phyloP scores from a whole-genome alignment of 2,888 invertebrate genomes.

The Panopea generosa region DNA sequence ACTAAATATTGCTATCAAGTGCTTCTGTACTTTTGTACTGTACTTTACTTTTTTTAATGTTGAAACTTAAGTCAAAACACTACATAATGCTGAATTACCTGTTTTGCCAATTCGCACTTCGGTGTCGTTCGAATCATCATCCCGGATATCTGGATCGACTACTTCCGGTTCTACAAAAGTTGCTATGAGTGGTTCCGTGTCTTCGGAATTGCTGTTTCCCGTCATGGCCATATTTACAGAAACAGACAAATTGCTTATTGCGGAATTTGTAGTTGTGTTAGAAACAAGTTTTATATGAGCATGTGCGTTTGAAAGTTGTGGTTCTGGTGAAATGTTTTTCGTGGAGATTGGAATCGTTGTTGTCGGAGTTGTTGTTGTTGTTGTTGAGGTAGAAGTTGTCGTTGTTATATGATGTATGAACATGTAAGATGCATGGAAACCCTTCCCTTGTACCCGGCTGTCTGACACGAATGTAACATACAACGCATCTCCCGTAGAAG shows the following conservation, averaged over 20 bases:
- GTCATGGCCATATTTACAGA: slow-evolving; percentile 43
- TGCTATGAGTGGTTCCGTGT: slow-evolving; percentile 41
- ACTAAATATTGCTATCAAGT: too few species aligned
- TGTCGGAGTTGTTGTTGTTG: slow-evolving; percentile 17
- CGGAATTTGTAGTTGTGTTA: neutral
- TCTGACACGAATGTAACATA: slow-evolving; percentile 78
- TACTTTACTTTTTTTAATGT: too few species aligned
- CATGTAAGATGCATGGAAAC: slow-evolving; percentile 80
- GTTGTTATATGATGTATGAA: slow-evolving; percentile 62
- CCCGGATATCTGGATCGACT: slow-evolving; percentile 11
- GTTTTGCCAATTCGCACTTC: slow-evolving; percentile 14
- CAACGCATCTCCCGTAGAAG: slow-evolving; percentile 70
- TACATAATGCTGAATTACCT: too few species aligned
- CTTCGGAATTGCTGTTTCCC: slow-evolving; percentile 9
- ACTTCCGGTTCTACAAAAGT: slow-evolving; percentile 52
- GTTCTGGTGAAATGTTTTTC: neutral
- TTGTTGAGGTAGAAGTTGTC: slow-evolving; percentile 32
- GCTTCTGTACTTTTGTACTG: too few species aligned
- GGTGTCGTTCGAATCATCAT: slow-evolving; percentile 2
- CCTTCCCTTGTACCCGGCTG: slow-evolving; percentile 75
- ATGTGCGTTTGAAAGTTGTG: too few species aligned
- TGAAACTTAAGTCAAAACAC: too few species aligned
- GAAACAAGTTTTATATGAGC: neutral
- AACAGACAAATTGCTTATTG: slow-evolving; percentile 10
- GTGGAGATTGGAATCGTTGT: slow-evolving; percentile 10